These are phyloP conservation scores for Bradypodion pumilum DNA, from an alignment of 2,797 vertebrate genomes.

Conservation along the genomic window DNA sequence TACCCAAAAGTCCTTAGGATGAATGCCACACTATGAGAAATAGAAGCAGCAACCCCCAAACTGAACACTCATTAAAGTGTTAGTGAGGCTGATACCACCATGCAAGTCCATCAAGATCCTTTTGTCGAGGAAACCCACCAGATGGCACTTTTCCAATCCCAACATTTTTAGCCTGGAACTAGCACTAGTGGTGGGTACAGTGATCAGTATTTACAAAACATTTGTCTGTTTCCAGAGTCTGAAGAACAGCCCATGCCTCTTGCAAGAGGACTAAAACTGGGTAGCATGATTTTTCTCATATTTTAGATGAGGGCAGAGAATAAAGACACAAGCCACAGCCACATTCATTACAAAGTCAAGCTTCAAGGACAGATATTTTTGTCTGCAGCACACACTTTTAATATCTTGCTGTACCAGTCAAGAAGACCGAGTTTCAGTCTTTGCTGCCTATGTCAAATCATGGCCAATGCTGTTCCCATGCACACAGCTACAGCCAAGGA, in stretches of 20 bases:
- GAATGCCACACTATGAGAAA: background rate
- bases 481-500: background rate
- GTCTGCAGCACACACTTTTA: background rate
- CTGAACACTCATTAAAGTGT: background rate
- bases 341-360: background rate
- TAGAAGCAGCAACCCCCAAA: background rate
- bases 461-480: background rate
- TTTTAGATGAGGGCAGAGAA: background rate
- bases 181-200: background rate
- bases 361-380: background rate
- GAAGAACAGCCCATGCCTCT: background rate
- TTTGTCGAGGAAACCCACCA: background rate
- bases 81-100: background rate
- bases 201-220: background rate
- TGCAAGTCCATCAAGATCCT: background rate
- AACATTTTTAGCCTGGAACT: too few relatives aligned
- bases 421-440: background rate
- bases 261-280: background rate
- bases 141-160: background rate
- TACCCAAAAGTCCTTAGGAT: background rate
- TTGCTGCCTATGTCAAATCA: too few relatives aligned
- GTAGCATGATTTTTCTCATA: background rate
- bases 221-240: background rate
- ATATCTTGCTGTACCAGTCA: background rate
- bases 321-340: background rate